Evolutionary conservation across 1,140 invertebrate genomes (phyloP), one percentile per base, ranked within the genome.

Genomic region (Drosophila tristis): DNA sequence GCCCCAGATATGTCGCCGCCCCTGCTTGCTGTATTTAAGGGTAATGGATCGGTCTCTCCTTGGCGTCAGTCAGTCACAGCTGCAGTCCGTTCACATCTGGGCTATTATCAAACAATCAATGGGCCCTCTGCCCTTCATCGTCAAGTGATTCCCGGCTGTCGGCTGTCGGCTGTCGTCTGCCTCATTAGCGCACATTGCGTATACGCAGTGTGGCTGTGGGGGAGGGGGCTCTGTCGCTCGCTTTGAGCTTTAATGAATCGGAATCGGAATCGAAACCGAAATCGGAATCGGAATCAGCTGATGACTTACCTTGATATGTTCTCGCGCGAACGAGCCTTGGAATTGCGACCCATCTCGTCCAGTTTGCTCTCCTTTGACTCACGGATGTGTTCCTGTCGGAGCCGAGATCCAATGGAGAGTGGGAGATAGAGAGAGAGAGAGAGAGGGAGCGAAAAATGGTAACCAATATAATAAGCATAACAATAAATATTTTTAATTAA

Each of bases 311-410:
- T 91, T 74, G 91, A 90, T 74, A 92, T 78, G 67, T 92, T 92
- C 58, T 92, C 91, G 39, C 91, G 63, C 15, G 91, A 92, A 39
- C 91, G 89, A 16, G 75, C 90, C 67, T 91, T 92, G 31, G 91
- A 92, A 56, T 80, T 92, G 74, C 93, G 93, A 1, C 95, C 95
- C 23, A 96, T 91, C 70, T 95, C 94, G 87, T 96, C 95, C 63
- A 97, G 92, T 42, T 95, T 94, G 79, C 95, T 95, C 82, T 96
- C 96, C 61, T 96, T 95, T 2, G 96, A 97, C 78, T 96, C 95
- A 2, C 95, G 93, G 73, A 97, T 95, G 90, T 96, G 95, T 79
- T 96, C 96, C 96, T 97, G 92, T 5, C 87, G 80, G 50, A 64
- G 39, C 54, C 54, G 49, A 60, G 39, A 58, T 72, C 49, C 55